Conservation (phyloP, 1,140 invertebrate genomes). For the Archegozetes longisetosus region DNA sequence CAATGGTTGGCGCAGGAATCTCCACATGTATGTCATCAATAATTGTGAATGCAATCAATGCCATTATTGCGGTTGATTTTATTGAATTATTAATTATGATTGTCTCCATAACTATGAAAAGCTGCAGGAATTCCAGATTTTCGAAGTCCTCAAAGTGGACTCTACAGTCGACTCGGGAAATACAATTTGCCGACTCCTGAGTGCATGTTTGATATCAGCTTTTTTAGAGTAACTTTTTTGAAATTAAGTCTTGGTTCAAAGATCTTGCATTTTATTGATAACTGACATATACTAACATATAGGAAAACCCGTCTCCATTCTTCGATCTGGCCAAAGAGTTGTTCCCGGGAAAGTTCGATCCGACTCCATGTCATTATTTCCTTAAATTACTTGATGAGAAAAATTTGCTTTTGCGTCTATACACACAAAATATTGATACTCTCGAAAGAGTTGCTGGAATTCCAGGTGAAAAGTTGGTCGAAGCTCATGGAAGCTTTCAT, state of each 20-base stretch:
- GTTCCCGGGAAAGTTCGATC: slow-evolving; percentile 56
- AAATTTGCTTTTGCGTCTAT: slow-evolving; percentile 58
- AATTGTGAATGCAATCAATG: too few relatives aligned
- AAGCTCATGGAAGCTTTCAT: slow-evolving; percentile 84
- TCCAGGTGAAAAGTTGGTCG: slow-evolving; percentile 64
- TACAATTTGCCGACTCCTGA: slow-evolving; percentile 84
- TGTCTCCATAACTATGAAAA: slow-evolving; percentile 31
- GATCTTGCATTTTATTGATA: not conserved
- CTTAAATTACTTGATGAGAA: slow-evolving; percentile 59
- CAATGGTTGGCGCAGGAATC: slow-evolving; percentile 84
- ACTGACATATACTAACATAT: slow-evolving; percentile 43
- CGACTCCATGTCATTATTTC: slow-evolving; percentile 68
- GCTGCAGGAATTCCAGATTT: slow-evolving; percentile 90
- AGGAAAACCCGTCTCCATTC: slow-evolving; percentile 65
- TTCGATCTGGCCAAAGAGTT: slow-evolving; percentile 68
- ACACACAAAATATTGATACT: slow-evolving; percentile 88
- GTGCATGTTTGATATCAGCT: slow-evolving; percentile 75
- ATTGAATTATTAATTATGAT: not conserved
- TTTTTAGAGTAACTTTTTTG: slow-evolving; percentile 30
- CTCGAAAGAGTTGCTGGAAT: slow-evolving; percentile 74
- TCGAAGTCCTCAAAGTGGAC: slow-evolving; percentile 69
- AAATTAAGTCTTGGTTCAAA: not conserved
- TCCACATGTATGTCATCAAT: slow-evolving; percentile 83
- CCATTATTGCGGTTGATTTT: not conserved
- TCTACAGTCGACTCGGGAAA: slow-evolving; percentile 81